Conservation (phyloP, 2,797 vertebrate genomes). For the Falco columbarius region DNA sequence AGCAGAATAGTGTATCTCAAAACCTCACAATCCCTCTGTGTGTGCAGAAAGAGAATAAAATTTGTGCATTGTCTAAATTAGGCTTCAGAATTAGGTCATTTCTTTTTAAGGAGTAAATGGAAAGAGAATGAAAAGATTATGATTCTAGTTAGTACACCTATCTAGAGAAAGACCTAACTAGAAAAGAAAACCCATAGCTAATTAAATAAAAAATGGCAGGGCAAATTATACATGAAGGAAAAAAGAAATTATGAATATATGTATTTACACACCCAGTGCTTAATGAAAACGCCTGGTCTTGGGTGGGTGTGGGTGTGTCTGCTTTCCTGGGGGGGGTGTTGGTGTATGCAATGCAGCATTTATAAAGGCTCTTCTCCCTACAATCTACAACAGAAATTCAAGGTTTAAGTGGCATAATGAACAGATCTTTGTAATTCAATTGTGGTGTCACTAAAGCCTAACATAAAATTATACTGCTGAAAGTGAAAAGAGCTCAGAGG, state of each 20-base stretch:
- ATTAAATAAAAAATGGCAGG: conserved; percentile 54
- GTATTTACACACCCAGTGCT: conserved; percentile 29
- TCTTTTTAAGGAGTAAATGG: conserved; percentile 42
- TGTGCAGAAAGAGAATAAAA: conserved; percentile 8
- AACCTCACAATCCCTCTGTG: not conserved
- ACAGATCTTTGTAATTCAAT: conserved; percentile 70
- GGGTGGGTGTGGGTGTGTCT: not conserved
- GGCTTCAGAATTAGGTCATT: conserved; percentile 20
- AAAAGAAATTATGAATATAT: conserved; percentile 14
- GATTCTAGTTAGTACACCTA: conserved; percentile 17
- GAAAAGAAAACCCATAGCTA: conserved; percentile 67
- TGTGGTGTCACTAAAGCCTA: conserved; percentile 69
- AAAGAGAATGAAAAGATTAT: conserved; percentile 53
- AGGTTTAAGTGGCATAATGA: conserved; percentile 67
- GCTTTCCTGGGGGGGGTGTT: not conserved
- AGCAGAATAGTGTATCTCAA: not conserved
- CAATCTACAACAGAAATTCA: conserved; percentile 48
- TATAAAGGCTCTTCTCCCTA: not conserved
- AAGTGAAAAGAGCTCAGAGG: conserved; percentile 63
- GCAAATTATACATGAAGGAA: conserved; percentile 18
- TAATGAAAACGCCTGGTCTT: conserved; percentile 63
- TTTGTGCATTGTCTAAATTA: not conserved
- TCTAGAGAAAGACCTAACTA: conserved; percentile 27
- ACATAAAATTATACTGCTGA: conserved; percentile 74
- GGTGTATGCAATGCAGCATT: not conserved